Evolutionary conservation across 1,140 invertebrate species (phyloP).

Genomic region (Drosophila baimaii): DNA sequence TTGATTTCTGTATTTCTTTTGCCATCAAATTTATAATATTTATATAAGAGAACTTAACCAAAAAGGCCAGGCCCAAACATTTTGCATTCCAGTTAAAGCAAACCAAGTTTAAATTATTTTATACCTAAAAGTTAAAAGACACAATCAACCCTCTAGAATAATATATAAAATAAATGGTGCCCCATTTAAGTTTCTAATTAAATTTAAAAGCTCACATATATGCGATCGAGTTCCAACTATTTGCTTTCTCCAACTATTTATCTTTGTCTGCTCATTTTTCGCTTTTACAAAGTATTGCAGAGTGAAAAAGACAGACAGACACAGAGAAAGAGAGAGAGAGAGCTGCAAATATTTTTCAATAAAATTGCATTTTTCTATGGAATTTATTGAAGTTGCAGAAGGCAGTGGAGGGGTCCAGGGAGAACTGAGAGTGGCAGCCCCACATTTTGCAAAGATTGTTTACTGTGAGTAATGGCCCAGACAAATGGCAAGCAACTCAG

Average conservation of each 20-base stretch:
- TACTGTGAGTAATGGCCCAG: constrained; percentile 78
- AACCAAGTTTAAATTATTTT: too few relatives aligned
- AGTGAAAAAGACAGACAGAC: too few relatives aligned
- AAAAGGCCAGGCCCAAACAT: too few relatives aligned
- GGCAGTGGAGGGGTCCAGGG: constrained; percentile 13
- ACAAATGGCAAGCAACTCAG: constrained; percentile 72
- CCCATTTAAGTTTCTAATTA: constrained; percentile 62
- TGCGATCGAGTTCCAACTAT: constrained; percentile 3
- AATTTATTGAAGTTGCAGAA: constrained; percentile 70
- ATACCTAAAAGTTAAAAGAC: too few relatives aligned
- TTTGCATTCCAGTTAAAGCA: too few relatives aligned
- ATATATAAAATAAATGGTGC: too few relatives aligned
- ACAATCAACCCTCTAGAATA: too few relatives aligned
- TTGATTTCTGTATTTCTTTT: background rate
- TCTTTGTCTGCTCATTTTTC: constrained; percentile 43
- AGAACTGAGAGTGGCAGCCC: background rate
- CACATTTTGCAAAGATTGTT: constrained; percentile 55
- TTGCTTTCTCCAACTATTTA: constrained; percentile 1
- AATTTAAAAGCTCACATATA: constrained; percentile 9
- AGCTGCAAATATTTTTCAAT: constrained; percentile 74
- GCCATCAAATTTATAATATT: too few relatives aligned
- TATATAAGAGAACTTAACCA: too few relatives aligned
- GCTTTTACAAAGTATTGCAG: constrained; percentile 8
- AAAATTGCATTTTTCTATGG: constrained; percentile 71
- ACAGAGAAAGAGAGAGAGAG: constrained; percentile 2